phyloP scores from a whole-genome alignment of 2,888 invertebrate species.

The Selenia dentaria region DNA sequence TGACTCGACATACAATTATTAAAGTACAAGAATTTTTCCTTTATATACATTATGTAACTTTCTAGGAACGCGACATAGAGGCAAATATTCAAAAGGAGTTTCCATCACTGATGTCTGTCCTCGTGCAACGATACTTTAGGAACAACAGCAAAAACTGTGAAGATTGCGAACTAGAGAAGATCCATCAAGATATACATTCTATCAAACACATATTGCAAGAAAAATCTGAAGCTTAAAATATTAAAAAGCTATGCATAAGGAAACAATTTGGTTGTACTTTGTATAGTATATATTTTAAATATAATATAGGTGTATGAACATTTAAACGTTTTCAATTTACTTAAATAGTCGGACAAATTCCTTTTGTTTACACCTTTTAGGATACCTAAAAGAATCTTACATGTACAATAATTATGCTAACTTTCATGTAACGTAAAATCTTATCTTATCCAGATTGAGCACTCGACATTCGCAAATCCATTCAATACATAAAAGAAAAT shows the following conservation, averaged over 20 bases:
- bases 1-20: too few species aligned
- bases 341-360: conserved; percentile 12
- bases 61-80: conserved; percentile 67
- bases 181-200: conserved; percentile 75
- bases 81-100: conserved; percentile 68
- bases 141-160: conserved; percentile 56
- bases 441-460: too few species aligned
- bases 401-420: too few species aligned
- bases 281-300: conserved; percentile 17
- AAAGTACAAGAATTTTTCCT: too few species aligned
- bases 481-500: too few species aligned
- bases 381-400: too few species aligned
- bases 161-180: conserved; percentile 60
- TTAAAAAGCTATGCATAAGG: not conserved
- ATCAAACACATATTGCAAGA: conserved; percentile 19
- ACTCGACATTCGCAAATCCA: too few species aligned
- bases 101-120: conserved; percentile 82
- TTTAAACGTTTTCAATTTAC: not conserved
- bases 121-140: conserved; percentile 86
- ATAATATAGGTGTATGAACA: conserved; percentile 15
- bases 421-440: too few species aligned
- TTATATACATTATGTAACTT: too few species aligned
- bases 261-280: conserved; percentile 11
- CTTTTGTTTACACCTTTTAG: conserved; percentile 1
- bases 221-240: not conserved